Evolutionary conservation across 2,797 vertebrate genomes (phyloP).

Genomic region (Mormyrus hasselquistii): DNA sequence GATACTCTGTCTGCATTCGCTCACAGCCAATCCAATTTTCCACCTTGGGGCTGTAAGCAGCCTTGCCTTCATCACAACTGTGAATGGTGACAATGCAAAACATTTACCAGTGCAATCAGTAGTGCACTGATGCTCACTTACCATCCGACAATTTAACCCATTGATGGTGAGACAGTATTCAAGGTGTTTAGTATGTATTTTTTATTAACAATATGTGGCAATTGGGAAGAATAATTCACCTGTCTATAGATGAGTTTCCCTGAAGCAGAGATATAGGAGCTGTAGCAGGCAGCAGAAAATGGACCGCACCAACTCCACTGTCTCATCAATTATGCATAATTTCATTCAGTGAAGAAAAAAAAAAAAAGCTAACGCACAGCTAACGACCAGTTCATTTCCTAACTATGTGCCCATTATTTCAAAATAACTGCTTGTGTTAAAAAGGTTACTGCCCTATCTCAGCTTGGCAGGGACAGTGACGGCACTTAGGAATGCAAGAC

Average conservation of each 20-base stretch:
- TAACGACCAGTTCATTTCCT: not conserved
- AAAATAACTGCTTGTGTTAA: constrained; percentile 7
- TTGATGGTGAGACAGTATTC: not conserved
- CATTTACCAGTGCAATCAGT: not conserved
- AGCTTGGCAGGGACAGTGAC: not conserved
- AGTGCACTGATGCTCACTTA: not conserved
- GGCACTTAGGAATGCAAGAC: not conserved
- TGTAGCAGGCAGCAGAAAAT: not conserved
- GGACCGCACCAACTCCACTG: not conserved
- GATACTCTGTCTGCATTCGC: not conserved
- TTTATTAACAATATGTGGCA: not conserved
- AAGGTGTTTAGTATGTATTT: not conserved
- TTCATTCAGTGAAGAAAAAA: not conserved
- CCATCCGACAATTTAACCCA: not conserved
- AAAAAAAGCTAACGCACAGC: not conserved
- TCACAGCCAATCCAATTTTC: constrained; percentile 17
- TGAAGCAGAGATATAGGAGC: not conserved
- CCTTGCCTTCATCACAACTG: not conserved
- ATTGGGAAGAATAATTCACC: not conserved
- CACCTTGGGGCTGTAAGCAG: constrained; percentile 8
- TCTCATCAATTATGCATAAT: not conserved
- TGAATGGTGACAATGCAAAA: constrained; percentile 7
- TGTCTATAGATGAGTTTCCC: not conserved
- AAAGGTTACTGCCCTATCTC: not conserved
- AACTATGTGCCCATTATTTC: constrained; percentile 1